These are phyloP conservation scores for Heliconius hortense DNA, from an alignment of 2,888 invertebrate genomes.

Conservation along the genomic window DNA sequence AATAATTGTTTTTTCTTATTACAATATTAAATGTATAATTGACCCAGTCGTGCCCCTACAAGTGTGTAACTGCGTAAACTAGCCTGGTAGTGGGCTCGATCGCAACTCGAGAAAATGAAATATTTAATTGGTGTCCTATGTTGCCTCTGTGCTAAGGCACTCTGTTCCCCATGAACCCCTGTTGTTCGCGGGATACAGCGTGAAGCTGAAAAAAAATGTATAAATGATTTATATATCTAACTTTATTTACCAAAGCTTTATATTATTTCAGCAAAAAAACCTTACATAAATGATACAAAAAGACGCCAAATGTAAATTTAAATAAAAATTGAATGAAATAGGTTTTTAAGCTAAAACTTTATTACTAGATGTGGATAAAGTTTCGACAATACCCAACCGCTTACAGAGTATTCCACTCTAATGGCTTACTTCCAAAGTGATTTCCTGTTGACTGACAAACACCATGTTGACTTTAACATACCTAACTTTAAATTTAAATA, in stretches of 20 bases:
- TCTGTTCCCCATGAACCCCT: too few species aligned
- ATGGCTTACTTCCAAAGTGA: slow-evolving; percentile 28
- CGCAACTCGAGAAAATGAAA: too few species aligned
- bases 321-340: background rate
- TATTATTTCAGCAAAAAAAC: background rate
- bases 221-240: background rate
- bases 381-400: slow-evolving; percentile 43
- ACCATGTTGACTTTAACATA: slow-evolving; percentile 10
- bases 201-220: too few species aligned
- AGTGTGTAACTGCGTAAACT: too few species aligned
- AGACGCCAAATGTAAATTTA: background rate
- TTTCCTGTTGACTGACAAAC: slow-evolving; percentile 22
- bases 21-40: too few species aligned
- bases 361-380: slow-evolving; percentile 33
- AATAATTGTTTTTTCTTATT: too few species aligned
- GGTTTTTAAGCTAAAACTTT: slow-evolving; percentile 4
- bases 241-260: background rate
- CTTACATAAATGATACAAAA: background rate
- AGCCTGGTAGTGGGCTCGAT: too few species aligned
- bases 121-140: too few species aligned
- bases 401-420: slow-evolving; percentile 40
- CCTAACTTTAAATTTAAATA: background rate
- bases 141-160: too few species aligned
- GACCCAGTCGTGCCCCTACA: too few species aligned
- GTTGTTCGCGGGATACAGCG: too few species aligned